A percentile compares a stretch with the other conserved stretches of the same genome.
phyloP scores from a whole-genome alignment of 2,797 vertebrate genomes.

The Diplodus sargus region DNA sequence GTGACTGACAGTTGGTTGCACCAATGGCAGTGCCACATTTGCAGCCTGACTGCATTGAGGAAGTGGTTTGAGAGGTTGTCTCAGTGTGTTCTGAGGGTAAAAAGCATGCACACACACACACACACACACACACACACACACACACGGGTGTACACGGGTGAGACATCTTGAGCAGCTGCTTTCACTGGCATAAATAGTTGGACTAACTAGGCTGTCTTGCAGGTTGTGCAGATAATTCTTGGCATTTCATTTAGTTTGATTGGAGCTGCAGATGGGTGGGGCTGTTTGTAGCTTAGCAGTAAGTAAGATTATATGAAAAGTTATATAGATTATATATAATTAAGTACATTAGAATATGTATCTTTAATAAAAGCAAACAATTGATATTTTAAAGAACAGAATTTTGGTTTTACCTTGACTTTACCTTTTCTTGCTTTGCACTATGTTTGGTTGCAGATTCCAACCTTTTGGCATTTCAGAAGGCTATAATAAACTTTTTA shows the following conservation, averaged over 20 bases:
- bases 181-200: constrained; percentile 52
- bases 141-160: constrained; percentile 34
- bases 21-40: constrained; percentile 69
- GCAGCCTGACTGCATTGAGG: constrained; percentile 50
- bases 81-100: constrained; percentile 55
- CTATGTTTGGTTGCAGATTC: constrained; percentile 30
- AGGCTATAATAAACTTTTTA: constrained; percentile 47
- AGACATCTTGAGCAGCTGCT: constrained; percentile 64
- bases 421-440: constrained; percentile 1
- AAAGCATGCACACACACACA: constrained; percentile 3
- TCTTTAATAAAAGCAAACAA: neutral
- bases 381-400: neutral
- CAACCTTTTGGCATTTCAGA: constrained; percentile 44
- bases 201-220: constrained; percentile 41
- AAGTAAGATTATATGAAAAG: constrained; percentile 2
- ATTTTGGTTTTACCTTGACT: neutral
- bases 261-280: constrained; percentile 13
- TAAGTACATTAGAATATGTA: neutral
- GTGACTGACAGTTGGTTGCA: constrained; percentile 76
- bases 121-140: neutral
- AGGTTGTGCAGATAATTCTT: constrained; percentile 42
- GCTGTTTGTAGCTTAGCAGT: neutral
- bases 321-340: neutral
- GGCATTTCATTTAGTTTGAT: constrained; percentile 20
- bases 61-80: constrained; percentile 56